Evolutionary conservation across 2,113 vertebrate genomes (phyloP).

Genomic region (Phasianus colchicus): DNA sequence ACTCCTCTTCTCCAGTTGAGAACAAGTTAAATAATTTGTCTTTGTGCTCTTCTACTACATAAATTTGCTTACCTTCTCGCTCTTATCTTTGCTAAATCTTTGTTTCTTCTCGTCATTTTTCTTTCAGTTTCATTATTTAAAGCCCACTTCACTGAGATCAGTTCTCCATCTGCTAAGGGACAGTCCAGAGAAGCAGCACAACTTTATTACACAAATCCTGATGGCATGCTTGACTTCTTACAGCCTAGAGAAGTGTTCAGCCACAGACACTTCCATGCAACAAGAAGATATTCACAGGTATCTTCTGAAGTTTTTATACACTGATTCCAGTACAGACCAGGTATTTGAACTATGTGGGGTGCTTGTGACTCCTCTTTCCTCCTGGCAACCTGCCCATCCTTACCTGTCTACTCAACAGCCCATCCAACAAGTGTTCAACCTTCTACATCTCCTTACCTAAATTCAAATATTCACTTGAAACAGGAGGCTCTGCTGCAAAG

Average conservation of each 20-base stretch:
- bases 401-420: background rate
- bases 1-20: background rate
- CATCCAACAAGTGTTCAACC: no score
- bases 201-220: background rate
- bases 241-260: background rate
- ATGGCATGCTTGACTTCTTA: background rate
- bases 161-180: background rate
- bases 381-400: background rate
- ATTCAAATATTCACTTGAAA: background rate
- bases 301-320: background rate
- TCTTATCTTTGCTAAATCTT: background rate
- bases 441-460: accelerated
- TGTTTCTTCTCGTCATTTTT: background rate
- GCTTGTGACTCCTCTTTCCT: background rate
- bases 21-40: background rate
- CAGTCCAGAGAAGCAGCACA: background rate
- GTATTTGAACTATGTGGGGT: background rate
- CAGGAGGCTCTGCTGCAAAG: background rate
- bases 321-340: background rate
- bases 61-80: background rate
- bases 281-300: background rate
- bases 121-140: background rate
- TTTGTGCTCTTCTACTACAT: background rate
- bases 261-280: background rate
- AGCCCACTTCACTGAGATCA: background rate